Evolutionary conservation across 2,113 vertebrate genomes (phyloP).

Genomic region (Rafetus swinhoei): DNA sequence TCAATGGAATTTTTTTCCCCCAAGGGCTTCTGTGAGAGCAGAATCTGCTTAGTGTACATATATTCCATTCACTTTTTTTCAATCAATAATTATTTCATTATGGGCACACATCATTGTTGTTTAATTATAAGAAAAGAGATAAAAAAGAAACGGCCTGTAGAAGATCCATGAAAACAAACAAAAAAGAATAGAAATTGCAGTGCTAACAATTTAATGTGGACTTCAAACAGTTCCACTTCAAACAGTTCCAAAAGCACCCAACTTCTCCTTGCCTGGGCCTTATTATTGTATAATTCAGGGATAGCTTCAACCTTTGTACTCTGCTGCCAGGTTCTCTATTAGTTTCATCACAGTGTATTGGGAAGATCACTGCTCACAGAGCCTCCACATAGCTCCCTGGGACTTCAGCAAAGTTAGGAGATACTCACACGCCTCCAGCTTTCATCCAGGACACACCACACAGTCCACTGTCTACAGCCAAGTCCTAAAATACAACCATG

Average conservation of each 20-base stretch:
- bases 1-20: neutral
- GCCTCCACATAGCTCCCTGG: neutral
- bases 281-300: neutral
- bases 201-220: neutral
- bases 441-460: too few species aligned
- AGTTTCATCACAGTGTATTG: accelerated
- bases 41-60: accelerated
- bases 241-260: neutral
- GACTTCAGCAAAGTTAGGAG: neutral
- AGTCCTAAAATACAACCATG: too few species aligned
- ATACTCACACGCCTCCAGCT: neutral
- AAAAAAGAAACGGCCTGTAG: neutral
- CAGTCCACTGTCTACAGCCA: too few species aligned
- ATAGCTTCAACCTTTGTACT: neutral
- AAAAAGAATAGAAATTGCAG: neutral
- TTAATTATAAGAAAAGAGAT: neutral
- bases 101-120: neutral
- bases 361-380: neutral
- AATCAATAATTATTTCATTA: neutral
- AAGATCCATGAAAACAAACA: neutral
- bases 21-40: neutral
- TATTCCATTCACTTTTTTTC: neutral
- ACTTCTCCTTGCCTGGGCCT: neutral
- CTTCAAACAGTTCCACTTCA: neutral
- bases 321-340: neutral